phyloP scores from a whole-genome alignment of 2,113 vertebrate genomes.

The Pomatorhinus ruficollis region DNA sequence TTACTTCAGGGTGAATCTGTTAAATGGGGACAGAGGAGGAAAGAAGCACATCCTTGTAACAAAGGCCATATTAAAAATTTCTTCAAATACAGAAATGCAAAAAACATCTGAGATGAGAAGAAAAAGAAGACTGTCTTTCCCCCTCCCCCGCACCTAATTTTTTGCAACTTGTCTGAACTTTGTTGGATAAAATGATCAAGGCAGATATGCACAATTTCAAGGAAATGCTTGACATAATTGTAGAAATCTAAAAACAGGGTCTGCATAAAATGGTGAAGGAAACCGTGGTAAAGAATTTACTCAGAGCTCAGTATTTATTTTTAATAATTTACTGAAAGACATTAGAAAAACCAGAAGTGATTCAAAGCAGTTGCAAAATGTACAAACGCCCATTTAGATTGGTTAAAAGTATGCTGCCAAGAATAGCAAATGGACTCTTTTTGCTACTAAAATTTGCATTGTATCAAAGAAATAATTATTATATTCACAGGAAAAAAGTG shows the following conservation, averaged over 20 bases:
- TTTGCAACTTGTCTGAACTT: background rate
- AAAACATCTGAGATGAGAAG: background rate
- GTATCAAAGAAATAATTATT: background rate
- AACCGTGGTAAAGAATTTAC: background rate
- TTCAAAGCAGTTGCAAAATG: background rate
- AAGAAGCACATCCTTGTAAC: background rate
- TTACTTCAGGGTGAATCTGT: background rate
- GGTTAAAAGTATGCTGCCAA: background rate
- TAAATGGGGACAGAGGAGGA: background rate
- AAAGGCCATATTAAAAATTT: background rate
- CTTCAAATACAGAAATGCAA: background rate
- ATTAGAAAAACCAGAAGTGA: background rate
- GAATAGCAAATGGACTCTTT: background rate
- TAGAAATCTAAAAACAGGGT: background rate
- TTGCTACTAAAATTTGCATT: background rate
- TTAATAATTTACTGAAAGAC: background rate
- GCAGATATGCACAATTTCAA: background rate
- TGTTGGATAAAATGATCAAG: background rate
- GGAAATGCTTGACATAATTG: background rate
- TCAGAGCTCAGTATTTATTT: background rate
- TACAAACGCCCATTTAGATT: background rate
- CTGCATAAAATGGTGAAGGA: background rate
- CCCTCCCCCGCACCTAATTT: background rate
- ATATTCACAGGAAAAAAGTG: background rate
- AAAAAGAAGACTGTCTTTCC: background rate